Evolutionary conservation across 2,797 vertebrate genomes (phyloP).

Genomic region (Gorsachius magnificus): DNA sequence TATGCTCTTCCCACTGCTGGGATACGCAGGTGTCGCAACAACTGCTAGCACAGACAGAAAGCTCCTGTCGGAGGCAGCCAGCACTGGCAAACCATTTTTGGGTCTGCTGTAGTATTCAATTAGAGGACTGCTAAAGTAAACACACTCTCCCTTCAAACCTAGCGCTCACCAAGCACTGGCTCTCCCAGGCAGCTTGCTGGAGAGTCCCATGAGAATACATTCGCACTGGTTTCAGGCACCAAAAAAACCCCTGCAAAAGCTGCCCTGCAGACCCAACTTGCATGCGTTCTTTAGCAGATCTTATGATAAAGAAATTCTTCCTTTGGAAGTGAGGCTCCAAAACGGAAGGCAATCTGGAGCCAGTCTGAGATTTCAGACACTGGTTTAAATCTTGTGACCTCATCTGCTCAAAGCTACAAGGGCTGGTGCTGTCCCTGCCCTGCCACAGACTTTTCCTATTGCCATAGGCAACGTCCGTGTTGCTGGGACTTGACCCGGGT

Average conservation of each 20-base stretch:
- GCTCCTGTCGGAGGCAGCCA: not conserved
- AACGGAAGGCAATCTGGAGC: not conserved
- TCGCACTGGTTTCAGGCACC: not conserved
- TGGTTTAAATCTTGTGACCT: not conserved
- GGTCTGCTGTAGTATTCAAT: not conserved
- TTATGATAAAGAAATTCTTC: accelerated
- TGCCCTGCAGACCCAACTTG: not conserved
- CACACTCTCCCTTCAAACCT: not conserved
- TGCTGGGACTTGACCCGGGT: not conserved
- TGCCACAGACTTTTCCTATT: not conserved
- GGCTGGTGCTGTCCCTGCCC: not conserved
- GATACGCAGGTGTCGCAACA: accelerated
- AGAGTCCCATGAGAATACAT: not conserved
- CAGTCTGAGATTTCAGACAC: not conserved
- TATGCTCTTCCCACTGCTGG: accelerated
- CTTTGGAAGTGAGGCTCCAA: not conserved
- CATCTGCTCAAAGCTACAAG: not conserved
- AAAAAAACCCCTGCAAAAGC: not conserved
- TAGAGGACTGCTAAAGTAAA: not conserved
- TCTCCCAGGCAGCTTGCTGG: not conserved
- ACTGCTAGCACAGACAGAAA: not conserved
- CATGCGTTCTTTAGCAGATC: accelerated
- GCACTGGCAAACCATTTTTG: not conserved
- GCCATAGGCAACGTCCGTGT: not conserved
- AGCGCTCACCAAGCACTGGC: not conserved